Percentiles rank a stretch among this genome's conserved stretches.
phyloP scores from a whole-genome alignment of 2,888 invertebrate genomes.

The Tiliacea aurago region DNA sequence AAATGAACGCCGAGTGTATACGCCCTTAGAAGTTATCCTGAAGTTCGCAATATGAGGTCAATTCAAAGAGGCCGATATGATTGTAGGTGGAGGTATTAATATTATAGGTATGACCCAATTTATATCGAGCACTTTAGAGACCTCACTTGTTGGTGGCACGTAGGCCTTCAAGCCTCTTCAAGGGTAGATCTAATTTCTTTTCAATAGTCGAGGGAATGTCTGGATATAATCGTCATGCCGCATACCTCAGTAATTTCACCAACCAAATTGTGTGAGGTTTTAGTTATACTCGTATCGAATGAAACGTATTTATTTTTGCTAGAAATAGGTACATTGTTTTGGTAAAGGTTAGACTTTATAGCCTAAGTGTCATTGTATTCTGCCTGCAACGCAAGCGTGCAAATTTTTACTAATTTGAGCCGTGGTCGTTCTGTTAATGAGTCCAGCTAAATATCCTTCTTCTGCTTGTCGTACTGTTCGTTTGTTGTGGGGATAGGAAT shows the following conservation, averaged over 20 bases:
- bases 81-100: background rate
- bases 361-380: too few relatives aligned
- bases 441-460: too few relatives aligned
- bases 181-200: conserved; percentile 39
- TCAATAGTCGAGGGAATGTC: conserved; percentile 20
- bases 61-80: background rate
- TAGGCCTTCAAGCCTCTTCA: conserved; percentile 21
- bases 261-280: background rate
- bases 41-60: background rate
- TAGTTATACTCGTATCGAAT: too few relatives aligned
- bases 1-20: background rate
- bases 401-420: too few relatives aligned
- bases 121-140: conserved; percentile 19
- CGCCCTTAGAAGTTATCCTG: background rate
- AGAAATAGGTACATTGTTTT: too few relatives aligned
- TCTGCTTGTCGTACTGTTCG: background rate
- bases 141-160: conserved; percentile 19
- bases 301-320: too few relatives aligned
- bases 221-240: conserved; percentile 13
- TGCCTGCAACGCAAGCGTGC: too few relatives aligned
- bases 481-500: background rate
- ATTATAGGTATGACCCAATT: conserved; percentile 17
- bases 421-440: too few relatives aligned
- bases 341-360: too few relatives aligned
- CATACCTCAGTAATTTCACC: background rate